phyloP scores from a whole-genome alignment of 2,113 vertebrate genomes.

The Podarcis muralis region DNA sequence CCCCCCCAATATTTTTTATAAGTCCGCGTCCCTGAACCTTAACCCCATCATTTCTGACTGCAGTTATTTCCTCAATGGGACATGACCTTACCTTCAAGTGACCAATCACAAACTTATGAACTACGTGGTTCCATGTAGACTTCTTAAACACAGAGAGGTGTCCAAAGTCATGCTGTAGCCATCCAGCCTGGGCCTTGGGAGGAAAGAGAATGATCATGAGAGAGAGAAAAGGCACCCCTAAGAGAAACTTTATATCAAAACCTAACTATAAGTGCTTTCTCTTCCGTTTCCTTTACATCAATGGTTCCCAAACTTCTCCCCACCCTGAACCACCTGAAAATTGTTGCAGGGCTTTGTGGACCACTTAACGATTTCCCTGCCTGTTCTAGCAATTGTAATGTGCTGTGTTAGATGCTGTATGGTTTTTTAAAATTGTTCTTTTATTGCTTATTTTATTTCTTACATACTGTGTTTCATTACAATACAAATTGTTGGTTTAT shows the following conservation, averaged over 20 bases:
- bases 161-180: slow-evolving; percentile 96
- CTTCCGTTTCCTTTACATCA: not conserved
- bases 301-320: not conserved
- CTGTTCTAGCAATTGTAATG: too few relatives aligned
- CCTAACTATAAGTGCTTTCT: not conserved
- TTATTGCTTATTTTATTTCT: too few relatives aligned
- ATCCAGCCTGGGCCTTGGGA: slow-evolving; percentile 88
- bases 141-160: slow-evolving; percentile 93
- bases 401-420: too few relatives aligned
- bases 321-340: too few relatives aligned
- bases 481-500: not conserved
- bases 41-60: not conserved
- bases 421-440: too few relatives aligned
- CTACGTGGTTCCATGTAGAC: slow-evolving; percentile 88
- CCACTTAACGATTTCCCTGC: too few relatives aligned
- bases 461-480: too few relatives aligned
- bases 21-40: too few relatives aligned
- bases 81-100: slow-evolving; percentile 87
- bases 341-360: too few relatives aligned
- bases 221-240: slow-evolving; percentile 8
- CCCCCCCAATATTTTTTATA: too few relatives aligned
- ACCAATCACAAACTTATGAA: slow-evolving; percentile 92
- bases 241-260: not conserved
- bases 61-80: not conserved
- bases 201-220: slow-evolving; percentile 26